Conservation (phyloP, 2,797 vertebrate species). For the Tadarida brasiliensis region DNA sequence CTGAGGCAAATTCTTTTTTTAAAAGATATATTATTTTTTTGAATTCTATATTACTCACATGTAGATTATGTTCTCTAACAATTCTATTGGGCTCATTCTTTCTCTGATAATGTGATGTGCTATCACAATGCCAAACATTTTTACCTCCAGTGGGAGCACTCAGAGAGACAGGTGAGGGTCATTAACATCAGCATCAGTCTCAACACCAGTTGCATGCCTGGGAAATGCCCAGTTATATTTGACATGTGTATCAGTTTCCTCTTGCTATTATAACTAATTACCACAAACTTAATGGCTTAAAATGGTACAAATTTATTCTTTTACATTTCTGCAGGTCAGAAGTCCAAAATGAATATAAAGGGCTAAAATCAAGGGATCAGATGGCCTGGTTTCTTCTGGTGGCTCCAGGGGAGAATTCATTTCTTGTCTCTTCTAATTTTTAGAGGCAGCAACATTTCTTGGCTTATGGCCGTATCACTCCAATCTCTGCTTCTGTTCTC, state of each 20-base stretch:
- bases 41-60: conserved; percentile 59
- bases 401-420: neutral
- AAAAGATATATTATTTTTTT: conserved; percentile 38
- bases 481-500: neutral
- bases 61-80: conserved; percentile 58
- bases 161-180: neutral
- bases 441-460: neutral
- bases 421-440: neutral
- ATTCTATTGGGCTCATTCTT: conserved; percentile 43
- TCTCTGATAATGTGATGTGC: conserved; percentile 16
- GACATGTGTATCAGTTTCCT: neutral
- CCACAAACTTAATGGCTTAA: neutral
- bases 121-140: conserved; percentile 28
- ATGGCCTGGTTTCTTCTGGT: neutral
- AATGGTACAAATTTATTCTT: neutral
- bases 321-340: neutral
- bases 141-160: neutral
- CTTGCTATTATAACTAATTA: neutral
- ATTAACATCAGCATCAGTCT: neutral
- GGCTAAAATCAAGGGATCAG: neutral
- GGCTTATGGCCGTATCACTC: neutral
- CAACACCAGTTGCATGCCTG: neutral
- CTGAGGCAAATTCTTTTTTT: conserved; percentile 30
- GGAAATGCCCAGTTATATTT: neutral
- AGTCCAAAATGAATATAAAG: neutral